phyloP scores from a whole-genome alignment of 2,113 vertebrate species.

The Bos taurus region DNA sequence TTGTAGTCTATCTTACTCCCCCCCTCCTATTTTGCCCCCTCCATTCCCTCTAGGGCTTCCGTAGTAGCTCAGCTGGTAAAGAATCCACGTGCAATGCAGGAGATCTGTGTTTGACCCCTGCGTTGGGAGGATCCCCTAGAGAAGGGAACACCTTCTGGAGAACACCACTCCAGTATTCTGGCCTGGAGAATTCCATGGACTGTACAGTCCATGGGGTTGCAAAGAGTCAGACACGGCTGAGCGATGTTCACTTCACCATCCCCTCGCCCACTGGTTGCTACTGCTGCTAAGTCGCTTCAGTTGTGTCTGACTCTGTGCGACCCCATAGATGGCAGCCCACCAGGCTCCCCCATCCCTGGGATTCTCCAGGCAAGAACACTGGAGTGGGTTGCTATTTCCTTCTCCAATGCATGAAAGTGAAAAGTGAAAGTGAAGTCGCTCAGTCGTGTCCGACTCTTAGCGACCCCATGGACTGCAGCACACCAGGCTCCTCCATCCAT shows the following conservation, averaged over 20 bases:
- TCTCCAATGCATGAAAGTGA: too few relatives aligned
- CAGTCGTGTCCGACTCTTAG: too few relatives aligned
- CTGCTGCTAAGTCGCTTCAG: too few relatives aligned
- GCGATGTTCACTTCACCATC: neutral
- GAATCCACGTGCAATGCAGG: neutral
- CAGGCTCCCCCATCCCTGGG: too few relatives aligned
- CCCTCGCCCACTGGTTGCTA: neutral
- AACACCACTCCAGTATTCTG: neutral
- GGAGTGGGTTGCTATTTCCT: too few relatives aligned
- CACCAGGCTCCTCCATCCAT: too few relatives aligned
- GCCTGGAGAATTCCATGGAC: neutral
- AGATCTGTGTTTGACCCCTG: neutral
- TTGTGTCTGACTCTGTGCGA: fast-evolving
- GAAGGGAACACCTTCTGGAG: neutral
- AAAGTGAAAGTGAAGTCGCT: too few relatives aligned
- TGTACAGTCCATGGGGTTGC: neutral
- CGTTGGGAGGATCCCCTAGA: neutral
- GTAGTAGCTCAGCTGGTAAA: neutral
- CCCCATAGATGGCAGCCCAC: too few relatives aligned
- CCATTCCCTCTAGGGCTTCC: neutral
- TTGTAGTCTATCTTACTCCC: neutral
- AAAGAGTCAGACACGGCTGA: neutral
- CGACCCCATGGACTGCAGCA: too few relatives aligned
- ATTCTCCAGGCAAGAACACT: too few relatives aligned
- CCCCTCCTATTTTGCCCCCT: neutral